phyloP scores from a whole-genome alignment of 2,888 invertebrate species.

The Rotaria sp. region DNA sequence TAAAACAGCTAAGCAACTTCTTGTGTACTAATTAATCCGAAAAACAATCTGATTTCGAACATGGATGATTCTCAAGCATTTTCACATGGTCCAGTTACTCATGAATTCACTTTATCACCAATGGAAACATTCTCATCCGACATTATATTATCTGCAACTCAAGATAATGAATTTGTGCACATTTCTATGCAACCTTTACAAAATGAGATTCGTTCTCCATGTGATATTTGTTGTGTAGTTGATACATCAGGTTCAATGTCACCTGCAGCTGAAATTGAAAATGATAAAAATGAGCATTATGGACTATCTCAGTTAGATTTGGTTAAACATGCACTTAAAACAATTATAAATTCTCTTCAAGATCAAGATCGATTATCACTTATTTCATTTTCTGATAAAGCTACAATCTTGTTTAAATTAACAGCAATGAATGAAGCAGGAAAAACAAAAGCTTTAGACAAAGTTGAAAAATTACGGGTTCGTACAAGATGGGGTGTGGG shows the following conservation, averaged over 20 bases:
- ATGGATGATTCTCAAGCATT: no score
- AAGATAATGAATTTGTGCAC: neutral
- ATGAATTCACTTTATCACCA: no score
- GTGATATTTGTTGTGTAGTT: slow-evolving; percentile 29
- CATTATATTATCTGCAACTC: neutral
- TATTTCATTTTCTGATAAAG: neutral
- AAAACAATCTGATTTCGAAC: no score
- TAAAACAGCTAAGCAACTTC: no score
- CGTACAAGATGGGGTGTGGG: no score
- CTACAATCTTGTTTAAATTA: neutral
- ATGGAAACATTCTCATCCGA: no score
- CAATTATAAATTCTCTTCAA: neutral
- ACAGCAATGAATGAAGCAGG: slow-evolving; percentile 16
- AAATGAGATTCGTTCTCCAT: neutral
- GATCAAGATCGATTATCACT: neutral
- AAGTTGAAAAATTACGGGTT: neutral
- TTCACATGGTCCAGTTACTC: no score
- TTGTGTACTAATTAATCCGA: no score
- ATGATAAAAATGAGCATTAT: neutral
- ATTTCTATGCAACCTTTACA: neutral
- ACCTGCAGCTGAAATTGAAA: neutral
- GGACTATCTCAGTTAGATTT: slow-evolving; percentile 23
- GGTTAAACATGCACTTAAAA: slow-evolving; percentile 19
- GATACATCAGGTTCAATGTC: slow-evolving; percentile 25
- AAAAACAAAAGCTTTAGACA: neutral